Conservation (phyloP, 2,888 invertebrate species). For the Mesochorus sp. region DNA sequence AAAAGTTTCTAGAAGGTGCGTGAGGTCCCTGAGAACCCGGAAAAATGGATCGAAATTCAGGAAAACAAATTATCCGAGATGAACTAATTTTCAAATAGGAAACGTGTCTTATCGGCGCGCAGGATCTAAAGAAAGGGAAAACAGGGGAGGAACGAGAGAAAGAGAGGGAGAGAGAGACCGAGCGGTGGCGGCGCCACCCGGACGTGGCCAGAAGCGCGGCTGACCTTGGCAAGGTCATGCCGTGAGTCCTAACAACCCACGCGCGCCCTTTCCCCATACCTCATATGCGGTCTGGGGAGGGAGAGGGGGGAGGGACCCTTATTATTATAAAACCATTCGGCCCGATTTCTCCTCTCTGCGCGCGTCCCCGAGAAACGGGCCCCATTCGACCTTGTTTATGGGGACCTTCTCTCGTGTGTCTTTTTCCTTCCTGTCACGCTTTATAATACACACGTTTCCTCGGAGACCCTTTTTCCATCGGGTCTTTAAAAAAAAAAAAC, state of each 20-base stretch:
- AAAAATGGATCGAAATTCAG: too few species aligned
- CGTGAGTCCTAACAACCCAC: constrained; percentile 73
- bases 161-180: constrained; percentile 48
- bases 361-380: constrained; percentile 53
- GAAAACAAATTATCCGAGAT: too few species aligned
- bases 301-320: too few species aligned
- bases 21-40: too few species aligned
- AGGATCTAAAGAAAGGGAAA: background rate
- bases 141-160: background rate
- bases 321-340: constrained; percentile 74
- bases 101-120: too few species aligned
- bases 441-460: background rate
- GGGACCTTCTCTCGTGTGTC: constrained; percentile 48
- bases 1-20: too few species aligned
- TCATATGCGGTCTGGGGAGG: constrained; percentile 56
- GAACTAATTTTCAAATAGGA: too few species aligned
- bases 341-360: constrained; percentile 67
- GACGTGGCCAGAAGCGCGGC: constrained; percentile 76
- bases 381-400: constrained; percentile 70
- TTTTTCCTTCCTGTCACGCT: constrained; percentile 28
- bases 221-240: constrained; percentile 81
- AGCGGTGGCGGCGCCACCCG: constrained; percentile 75
- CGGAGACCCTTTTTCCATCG: constrained; percentile 1
- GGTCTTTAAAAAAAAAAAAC: constrained; percentile 7
- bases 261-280: constrained; percentile 66